These are phyloP conservation scores for Cybosia mesomella DNA, from an alignment of 2,888 invertebrate species.

Conservation along the genomic window DNA sequence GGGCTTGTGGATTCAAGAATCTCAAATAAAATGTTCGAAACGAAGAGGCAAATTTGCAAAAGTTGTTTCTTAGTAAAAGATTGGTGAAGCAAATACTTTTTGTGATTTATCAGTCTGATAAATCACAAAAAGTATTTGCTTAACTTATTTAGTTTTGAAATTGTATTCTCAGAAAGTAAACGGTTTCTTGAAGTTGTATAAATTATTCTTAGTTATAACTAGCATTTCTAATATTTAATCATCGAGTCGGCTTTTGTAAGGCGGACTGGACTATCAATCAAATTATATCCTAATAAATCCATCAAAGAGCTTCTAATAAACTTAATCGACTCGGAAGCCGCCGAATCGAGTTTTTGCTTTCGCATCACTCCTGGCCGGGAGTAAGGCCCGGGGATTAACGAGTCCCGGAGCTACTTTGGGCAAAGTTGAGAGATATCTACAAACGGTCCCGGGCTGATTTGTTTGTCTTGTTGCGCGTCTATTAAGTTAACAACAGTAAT, in stretches of 20 bases:
- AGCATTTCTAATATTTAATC: slow-evolving; percentile 5
- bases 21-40: background rate
- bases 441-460: slow-evolving; percentile 53
- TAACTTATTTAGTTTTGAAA: no score
- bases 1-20: no score
- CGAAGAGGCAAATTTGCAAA: background rate
- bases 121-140: no score
- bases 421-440: slow-evolving; percentile 57
- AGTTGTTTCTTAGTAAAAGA: no score
- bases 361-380: slow-evolving; percentile 41
- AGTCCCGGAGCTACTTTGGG: slow-evolving; percentile 49
- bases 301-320: slow-evolving; percentile 21
- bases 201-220: background rate
- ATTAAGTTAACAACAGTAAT: slow-evolving; percentile 54
- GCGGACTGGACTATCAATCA: slow-evolving; percentile 17
- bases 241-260: background rate
- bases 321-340: slow-evolving; percentile 15
- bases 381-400: slow-evolving; percentile 54
- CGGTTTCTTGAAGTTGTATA: background rate
- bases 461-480: slow-evolving; percentile 56
- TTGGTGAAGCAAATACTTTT: no score
- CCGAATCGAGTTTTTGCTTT: slow-evolving; percentile 22
- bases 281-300: slow-evolving; percentile 22
- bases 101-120: no score
- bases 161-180: background rate